Conservation (phyloP, 2,888 invertebrate genomes). For the Hyposoter didymator region DNA sequence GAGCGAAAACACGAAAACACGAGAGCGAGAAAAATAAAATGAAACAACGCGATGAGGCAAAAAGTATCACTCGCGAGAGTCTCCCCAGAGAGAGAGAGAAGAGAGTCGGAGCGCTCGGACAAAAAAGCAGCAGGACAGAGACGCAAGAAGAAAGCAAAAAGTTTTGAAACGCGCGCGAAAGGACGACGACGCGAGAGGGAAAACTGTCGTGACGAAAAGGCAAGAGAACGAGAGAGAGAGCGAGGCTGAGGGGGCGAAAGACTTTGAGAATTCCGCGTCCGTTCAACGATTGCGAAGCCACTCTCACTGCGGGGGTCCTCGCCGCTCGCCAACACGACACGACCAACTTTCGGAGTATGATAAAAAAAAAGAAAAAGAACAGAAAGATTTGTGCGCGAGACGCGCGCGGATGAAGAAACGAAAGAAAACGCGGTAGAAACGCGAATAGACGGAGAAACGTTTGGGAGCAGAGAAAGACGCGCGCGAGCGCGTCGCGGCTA, state of each 20-base stretch:
- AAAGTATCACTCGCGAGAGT: conserved; percentile 12
- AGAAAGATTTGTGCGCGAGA: conserved; percentile 44
- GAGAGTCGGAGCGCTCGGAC: background rate
- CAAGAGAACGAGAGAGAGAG: conserved; percentile 49
- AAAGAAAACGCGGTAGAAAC: conserved; percentile 32
- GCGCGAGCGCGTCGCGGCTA: conserved; percentile 74
- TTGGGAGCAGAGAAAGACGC: conserved; percentile 58
- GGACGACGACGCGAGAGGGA: conserved; percentile 70
- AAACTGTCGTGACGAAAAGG: conserved; percentile 11
- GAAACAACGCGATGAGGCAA: conserved; percentile 53
- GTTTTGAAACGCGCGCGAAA: conserved; percentile 61
- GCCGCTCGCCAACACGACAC: conserved; percentile 69
- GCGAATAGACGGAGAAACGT: conserved; percentile 37
- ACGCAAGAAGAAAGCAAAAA: conserved; percentile 70
- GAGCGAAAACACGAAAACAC: conserved; percentile 54
- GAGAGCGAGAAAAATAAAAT: conserved; percentile 21
- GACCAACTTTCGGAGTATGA: conserved; percentile 69
- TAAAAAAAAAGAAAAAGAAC: conserved; percentile 28
- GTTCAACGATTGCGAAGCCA: conserved; percentile 71
- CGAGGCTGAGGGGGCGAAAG: conserved; percentile 45
- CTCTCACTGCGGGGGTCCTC: conserved; percentile 78
- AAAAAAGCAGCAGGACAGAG: conserved; percentile 10
- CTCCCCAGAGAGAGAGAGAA: conserved; percentile 46
- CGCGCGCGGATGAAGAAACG: conserved; percentile 54
- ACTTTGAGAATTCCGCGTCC: conserved; percentile 74